Conservation (phyloP, 2,113 vertebrate species). For the Rutilus rutilus region DNA sequence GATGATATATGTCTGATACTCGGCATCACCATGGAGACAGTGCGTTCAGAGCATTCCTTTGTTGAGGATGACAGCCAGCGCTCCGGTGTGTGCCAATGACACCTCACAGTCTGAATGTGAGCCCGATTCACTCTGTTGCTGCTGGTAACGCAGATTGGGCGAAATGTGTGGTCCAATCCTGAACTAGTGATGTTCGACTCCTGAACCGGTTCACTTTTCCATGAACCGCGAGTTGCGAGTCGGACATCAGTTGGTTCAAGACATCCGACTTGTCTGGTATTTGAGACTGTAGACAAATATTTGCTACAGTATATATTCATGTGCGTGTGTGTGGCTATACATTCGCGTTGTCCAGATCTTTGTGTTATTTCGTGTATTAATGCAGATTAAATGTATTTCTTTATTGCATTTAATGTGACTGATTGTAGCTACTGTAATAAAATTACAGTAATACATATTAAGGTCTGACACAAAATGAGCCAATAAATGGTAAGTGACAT, state of each 20-base stretch:
- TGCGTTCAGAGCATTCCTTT: slow-evolving; percentile 62
- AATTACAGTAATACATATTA: background rate
- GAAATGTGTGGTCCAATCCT: slow-evolving; percentile 59
- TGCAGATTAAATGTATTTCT: too few relatives aligned
- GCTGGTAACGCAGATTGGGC: slow-evolving; percentile 72
- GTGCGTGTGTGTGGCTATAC: too few relatives aligned
- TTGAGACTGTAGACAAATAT: background rate
- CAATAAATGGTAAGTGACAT: background rate
- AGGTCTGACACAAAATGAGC: background rate
- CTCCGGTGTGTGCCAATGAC: slow-evolving; percentile 49
- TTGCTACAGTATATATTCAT: background rate
- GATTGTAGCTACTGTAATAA: background rate
- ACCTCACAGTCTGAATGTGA: slow-evolving; percentile 52
- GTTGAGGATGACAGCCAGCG: slow-evolving; percentile 56
- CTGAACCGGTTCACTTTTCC: slow-evolving; percentile 9
- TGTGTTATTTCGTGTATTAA: background rate
- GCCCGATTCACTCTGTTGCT: slow-evolving; percentile 64
- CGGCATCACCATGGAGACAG: slow-evolving; percentile 51
- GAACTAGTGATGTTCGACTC: slow-evolving; percentile 49
- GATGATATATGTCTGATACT: slow-evolving; percentile 49
- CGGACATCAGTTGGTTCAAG: background rate
- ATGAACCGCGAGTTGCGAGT: background rate
- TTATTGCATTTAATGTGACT: background rate
- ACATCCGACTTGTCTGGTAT: background rate
- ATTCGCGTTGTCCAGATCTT: too few relatives aligned